Evolutionary conservation across 2,797 vertebrate genomes (phyloP), one percentile per base, ranked within the genome.

Genomic region (Sylvia borin): DNA sequence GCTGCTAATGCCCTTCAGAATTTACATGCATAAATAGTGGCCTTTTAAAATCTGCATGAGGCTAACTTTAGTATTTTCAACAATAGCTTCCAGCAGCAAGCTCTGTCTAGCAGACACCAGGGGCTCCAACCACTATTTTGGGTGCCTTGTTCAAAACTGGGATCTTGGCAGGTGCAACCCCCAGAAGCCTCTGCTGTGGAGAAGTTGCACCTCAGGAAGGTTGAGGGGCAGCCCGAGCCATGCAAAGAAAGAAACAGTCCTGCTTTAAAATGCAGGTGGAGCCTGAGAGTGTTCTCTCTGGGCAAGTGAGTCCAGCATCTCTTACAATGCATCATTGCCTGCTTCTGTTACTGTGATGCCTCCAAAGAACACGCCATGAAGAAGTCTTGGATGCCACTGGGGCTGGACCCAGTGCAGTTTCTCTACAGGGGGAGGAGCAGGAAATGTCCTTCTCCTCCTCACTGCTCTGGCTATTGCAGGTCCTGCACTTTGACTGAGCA

Each of bases 1-100:
- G 75, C 92, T 2, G 95, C 95, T 97, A 96, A 93, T 94, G 95
- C 94, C 97, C 95, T 97, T 97, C 96, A 97, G 88, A 95, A 98
- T 97, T 96, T 96, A 85, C 93, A 94, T 95, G 89, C 84, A 88
- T 94, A 97, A 96, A 96, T 84, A 95, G 80, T 92, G 93, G 96
- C 94, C 96, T 97, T 97, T 96, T 68, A 55, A 96, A 96, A 97
- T 95, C 89, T 96, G 70, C 77, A 94, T n/a, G 58, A 91, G 90
- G 91, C 79, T 92, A 94, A 91, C 64, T 87, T 77, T 47, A 90
- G 73, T 84, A 50, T 97, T 92, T 31, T 31, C 45, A 95, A 40
- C 3, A 68, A 76, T 54, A 91, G 72, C 94, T 96, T 95, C 71
- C 81, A 93, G 60, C 90, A 90, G 36, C 4, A 6, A 53, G 76